These are phyloP conservation scores for Elmis aenea DNA, from an alignment of 2,888 invertebrate species.

Conservation along the genomic window DNA sequence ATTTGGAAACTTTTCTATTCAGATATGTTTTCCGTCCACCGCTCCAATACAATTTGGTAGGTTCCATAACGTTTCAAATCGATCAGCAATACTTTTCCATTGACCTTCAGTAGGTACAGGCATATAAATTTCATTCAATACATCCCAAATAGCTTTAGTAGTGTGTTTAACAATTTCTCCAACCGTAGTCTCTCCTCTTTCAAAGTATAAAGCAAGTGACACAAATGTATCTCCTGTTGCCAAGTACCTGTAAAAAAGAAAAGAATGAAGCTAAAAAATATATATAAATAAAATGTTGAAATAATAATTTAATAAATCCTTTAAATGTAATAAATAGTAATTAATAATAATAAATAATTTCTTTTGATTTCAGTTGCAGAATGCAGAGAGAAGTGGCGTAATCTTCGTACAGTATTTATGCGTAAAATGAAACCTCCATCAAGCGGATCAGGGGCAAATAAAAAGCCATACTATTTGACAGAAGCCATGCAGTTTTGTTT, in stretches of 20 bases:
- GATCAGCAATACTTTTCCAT: constrained; percentile 26
- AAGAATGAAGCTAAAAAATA: constrained; percentile 1
- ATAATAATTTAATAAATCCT: background rate
- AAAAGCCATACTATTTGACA: constrained; percentile 18
- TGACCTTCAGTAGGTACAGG: constrained; percentile 14
- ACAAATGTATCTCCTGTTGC: constrained; percentile 22
- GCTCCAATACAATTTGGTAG: constrained; percentile 29
- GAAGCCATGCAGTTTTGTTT: constrained; percentile 18
- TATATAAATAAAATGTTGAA: background rate
- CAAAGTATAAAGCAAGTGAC: constrained; percentile 23
- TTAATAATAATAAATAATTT: constrained; percentile 4
- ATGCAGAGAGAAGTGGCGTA: constrained; percentile 21
- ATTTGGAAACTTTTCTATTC: constrained; percentile 26
- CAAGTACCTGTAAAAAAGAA: constrained; percentile 25
- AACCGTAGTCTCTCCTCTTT: constrained; percentile 22
- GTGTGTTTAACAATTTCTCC: constrained; percentile 22
- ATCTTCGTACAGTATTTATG: constrained; percentile 20
- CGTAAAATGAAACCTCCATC: constrained; percentile 14
- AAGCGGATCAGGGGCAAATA: constrained; percentile 12
- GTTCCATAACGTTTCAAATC: constrained; percentile 28
- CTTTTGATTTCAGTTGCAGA: constrained; percentile 13
- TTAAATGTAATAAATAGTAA: background rate
- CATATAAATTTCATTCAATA: constrained; percentile 19
- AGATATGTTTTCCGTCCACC: constrained; percentile 29
- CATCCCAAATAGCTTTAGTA: constrained; percentile 21